Base-by-base conservation (phyloP, 2,113 vertebrate genomes). In the Chloebia gouldiae region DNA sequence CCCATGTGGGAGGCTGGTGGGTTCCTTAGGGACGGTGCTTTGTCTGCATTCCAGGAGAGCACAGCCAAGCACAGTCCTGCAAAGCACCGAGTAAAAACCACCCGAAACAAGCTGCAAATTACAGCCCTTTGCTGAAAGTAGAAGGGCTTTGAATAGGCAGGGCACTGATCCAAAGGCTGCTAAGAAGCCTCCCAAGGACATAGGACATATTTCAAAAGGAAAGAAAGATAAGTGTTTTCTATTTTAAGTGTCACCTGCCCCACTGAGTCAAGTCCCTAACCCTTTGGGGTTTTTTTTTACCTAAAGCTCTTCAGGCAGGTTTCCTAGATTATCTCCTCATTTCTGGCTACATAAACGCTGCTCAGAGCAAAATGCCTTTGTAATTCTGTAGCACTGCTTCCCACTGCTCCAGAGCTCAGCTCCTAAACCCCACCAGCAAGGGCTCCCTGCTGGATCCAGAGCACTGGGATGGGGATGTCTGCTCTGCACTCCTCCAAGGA, bases 1-100 rank as follows among this genome's bases (percentile, higher is more conserved):
- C 60, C 47, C 24, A 1, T 3, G 11, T 0, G 3, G 15, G 14
- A 27, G 40, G 1, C 0, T 4, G 44, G 5, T 6, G 0, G 1
- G 40, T 7, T 15, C 44, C 13, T 42, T 7, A 0, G 6, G 39
- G 91, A 85, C 42, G 10, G 37, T 31, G 0, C 22, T 23, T 11
- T 3, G 25, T 22, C 15, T 24, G 24, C 5, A 0, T 1, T 42
- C 25, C 81, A 20, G n/a, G n/a, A 92, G 49, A 77, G 22, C 4
- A 3, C 47, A 45, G 37, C 59, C 33, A 31, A 65, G 75, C 72
- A 17, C 28, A 31, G 44, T 15, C 61, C 61, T n/a, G 49, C 40
- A 40, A 9, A 59, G 18, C 22, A 11, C 4, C 3, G 25, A 42
- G 69, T 2, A 10, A 57, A 81, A 77, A 57, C 17, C 53, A 35